These are phyloP conservation scores for Tamandua tetradactyla DNA, from an alignment of 2,797 vertebrate genomes.

Conservation along the genomic window DNA sequence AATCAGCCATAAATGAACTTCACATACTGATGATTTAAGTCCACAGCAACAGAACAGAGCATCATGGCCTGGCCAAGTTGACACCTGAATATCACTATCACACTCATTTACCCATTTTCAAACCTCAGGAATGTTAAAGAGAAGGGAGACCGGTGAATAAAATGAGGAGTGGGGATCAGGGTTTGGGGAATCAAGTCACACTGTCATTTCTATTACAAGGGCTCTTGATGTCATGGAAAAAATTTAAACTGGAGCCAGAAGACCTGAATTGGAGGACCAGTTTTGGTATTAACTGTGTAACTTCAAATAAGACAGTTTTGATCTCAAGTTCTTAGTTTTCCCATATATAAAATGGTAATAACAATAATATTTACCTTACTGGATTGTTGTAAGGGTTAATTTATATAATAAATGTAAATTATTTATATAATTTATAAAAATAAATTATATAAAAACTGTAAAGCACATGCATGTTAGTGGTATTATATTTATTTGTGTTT, in stretches of 20 bases:
- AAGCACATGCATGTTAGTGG: not conserved
- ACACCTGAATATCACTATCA: no score
- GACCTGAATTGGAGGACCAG: not conserved
- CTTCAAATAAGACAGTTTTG: constrained; percentile 36
- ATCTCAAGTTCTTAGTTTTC: constrained; percentile 39
- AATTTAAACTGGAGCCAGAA: not conserved
- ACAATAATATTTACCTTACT: no score
- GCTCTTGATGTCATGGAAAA: not conserved
- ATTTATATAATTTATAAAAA: no score
- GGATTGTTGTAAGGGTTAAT: no score
- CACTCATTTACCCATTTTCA: constrained; percentile 11
- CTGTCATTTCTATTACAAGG: not conserved
- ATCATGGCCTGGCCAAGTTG: no score
- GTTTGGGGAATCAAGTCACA: not conserved
- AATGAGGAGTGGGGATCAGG: not conserved
- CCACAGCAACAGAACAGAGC: no score
- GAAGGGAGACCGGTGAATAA: not conserved
- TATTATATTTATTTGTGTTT: not conserved
- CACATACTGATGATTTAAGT: no score
- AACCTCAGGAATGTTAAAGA: not conserved
- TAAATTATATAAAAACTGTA: not conserved
- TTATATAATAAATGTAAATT: constrained; percentile 57
- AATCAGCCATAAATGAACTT: no score
- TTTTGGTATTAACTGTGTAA: not conserved
- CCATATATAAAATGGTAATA: constrained; percentile 34